Evolutionary conservation across 2,888 invertebrate genomes (phyloP).

Genomic region (Oegoconia quadripuncta): DNA sequence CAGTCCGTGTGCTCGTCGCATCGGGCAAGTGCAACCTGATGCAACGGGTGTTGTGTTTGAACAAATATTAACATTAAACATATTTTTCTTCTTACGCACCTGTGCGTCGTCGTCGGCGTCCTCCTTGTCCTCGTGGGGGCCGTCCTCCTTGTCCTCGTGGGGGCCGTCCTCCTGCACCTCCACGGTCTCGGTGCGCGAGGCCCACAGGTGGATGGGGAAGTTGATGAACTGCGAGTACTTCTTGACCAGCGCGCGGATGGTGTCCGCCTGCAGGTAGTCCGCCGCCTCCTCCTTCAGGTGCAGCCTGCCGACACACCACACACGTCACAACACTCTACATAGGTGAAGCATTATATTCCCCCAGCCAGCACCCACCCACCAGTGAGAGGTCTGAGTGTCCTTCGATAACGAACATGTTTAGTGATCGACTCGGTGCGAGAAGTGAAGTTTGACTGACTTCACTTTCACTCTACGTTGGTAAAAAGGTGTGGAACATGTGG

Average conservation of each 20-base stretch:
- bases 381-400: too few relatives aligned
- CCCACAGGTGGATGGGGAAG: constrained; percentile 98
- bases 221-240: constrained; percentile 99
- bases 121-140: constrained; percentile 25
- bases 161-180: constrained; percentile 80
- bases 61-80: too few relatives aligned
- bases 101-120: constrained; percentile 76
- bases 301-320: constrained; percentile 74
- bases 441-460: too few relatives aligned
- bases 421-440: too few relatives aligned
- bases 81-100: constrained; percentile 34
- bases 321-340: background rate
- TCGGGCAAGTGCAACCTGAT: too few relatives aligned
- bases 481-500: too few relatives aligned
- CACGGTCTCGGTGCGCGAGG: constrained; percentile 85
- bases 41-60: too few relatives aligned
- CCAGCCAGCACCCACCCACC: too few relatives aligned
- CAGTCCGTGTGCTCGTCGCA: too few relatives aligned
- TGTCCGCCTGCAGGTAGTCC: constrained; percentile 96
- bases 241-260: constrained; percentile 92
- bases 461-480: too few relatives aligned
- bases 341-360: too few relatives aligned
- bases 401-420: too few relatives aligned
- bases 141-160: constrained; percentile 45
- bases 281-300: constrained; percentile 97